Conservation (phyloP, 2,797 vertebrate genomes). For the Hippoglossus hippoglossus region DNA sequence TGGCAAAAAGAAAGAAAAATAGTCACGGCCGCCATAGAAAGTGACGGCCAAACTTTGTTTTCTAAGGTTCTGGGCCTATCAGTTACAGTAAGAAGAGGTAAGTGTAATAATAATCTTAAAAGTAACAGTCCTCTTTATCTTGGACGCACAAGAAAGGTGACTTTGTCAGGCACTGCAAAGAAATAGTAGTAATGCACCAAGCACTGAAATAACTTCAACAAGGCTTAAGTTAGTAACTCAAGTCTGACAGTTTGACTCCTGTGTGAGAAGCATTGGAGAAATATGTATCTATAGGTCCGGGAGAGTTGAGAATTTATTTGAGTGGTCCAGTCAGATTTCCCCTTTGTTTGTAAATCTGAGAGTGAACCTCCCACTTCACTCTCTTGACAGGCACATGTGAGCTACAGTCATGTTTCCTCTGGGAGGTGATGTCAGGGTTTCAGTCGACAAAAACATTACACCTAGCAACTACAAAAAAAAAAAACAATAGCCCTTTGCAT, state of each 20-base stretch:
- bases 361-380: background rate
- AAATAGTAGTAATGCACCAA: slow-evolving; percentile 68
- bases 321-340: background rate
- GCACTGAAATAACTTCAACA: slow-evolving; percentile 66
- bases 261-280: slow-evolving; percentile 38
- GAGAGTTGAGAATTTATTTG: slow-evolving; percentile 61
- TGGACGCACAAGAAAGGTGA: slow-evolving; percentile 51
- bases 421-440: background rate
- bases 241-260: slow-evolving; percentile 46
- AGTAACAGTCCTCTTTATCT: slow-evolving; percentile 66
- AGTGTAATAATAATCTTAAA: slow-evolving; percentile 37
- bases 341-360: background rate
- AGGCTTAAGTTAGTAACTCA: slow-evolving; percentile 56
- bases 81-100: slow-evolving; percentile 33
- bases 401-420: background rate
- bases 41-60: slow-evolving; percentile 23
- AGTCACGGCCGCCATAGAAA: slow-evolving; percentile 46
- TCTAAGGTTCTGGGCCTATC: slow-evolving; percentile 49
- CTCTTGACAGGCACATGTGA: background rate
- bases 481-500: background rate
- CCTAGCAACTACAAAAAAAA: background rate
- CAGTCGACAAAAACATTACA: background rate
- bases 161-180: slow-evolving; percentile 81
- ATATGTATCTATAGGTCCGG: slow-evolving; percentile 30
- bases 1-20: slow-evolving; percentile 36